Conservation (phyloP, 2,888 invertebrate genomes). For the Tetragonula carbonaria region DNA sequence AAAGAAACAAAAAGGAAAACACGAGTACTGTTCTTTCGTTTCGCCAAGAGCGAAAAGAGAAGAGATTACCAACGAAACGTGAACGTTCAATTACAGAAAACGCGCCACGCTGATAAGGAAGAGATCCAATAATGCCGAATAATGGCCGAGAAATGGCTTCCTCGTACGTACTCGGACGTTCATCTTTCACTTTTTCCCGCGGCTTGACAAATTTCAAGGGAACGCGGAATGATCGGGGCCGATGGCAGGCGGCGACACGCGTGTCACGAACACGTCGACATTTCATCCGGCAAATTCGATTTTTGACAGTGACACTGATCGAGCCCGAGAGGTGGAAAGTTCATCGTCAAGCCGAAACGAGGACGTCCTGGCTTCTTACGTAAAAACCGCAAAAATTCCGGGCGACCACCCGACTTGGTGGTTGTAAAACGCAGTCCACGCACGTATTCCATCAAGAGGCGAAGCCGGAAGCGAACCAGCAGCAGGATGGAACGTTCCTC, state of each 20-base stretch:
- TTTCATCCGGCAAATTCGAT: conserved; percentile 52
- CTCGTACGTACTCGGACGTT: not conserved
- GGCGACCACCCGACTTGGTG: not conserved
- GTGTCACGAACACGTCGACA: conserved; percentile 20
- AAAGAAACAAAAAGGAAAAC: not conserved
- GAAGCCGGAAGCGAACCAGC: conserved; percentile 64
- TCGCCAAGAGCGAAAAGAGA: not conserved
- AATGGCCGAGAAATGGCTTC: not conserved
- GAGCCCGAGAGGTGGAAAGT: conserved; percentile 47
- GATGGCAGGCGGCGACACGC: not conserved
- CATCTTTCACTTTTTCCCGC: conserved; percentile 1
- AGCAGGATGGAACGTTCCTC: conserved; percentile 54
- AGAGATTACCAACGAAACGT: not conserved
- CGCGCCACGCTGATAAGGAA: not conserved
- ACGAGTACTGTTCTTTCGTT: not conserved
- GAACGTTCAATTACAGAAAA: conserved; percentile 7
- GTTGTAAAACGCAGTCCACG: conserved; percentile 70
- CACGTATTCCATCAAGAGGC: conserved; percentile 79
- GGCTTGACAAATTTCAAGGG: conserved; percentile 33
- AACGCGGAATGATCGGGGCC: conserved; percentile 25
- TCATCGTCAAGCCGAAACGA: conserved; percentile 44
- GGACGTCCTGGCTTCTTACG: conserved; percentile 42
- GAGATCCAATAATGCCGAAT: not conserved
- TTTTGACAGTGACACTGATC: conserved; percentile 49
- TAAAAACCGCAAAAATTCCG: conserved; percentile 52